Percentiles rank a stretch among this genome's conserved stretches.
Evolutionary conservation across 2,888 invertebrate species (phyloP).

Genomic region (Watsonalla binaria): DNA sequence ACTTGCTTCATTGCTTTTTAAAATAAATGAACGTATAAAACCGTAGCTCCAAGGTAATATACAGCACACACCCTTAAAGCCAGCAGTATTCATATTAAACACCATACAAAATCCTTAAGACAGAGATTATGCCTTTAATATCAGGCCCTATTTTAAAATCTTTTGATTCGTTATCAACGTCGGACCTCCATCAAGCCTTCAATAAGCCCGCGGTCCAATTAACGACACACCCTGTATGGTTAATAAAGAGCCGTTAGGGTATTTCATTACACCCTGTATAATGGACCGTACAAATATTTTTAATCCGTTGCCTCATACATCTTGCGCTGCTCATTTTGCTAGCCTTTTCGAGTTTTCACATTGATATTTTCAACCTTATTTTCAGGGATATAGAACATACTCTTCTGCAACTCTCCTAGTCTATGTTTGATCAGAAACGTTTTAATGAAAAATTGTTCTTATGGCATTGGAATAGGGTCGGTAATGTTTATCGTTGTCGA

Average conservation of each 20-base stretch:
- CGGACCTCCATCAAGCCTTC: constrained; percentile 67
- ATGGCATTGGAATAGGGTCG: constrained; percentile 7
- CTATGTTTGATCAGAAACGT: neutral
- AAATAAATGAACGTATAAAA: too few relatives aligned
- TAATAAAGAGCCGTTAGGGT: constrained; percentile 71
- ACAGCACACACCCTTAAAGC: neutral
- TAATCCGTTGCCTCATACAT: constrained; percentile 76
- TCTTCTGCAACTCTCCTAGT: neutral
- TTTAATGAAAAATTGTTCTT: constrained; percentile 22
- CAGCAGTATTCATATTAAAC: neutral
- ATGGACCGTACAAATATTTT: constrained; percentile 78
- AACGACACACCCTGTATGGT: constrained; percentile 62
- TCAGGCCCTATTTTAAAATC: constrained; percentile 15
- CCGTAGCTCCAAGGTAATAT: neutral
- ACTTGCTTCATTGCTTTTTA: too few relatives aligned
- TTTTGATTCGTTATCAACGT: constrained; percentile 24
- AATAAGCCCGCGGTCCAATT: constrained; percentile 65
- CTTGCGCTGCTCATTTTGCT: constrained; percentile 75
- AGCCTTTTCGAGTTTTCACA: constrained; percentile 48
- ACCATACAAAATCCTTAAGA: neutral
- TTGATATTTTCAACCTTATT: constrained; percentile 24
- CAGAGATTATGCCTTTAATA: constrained; percentile 15
- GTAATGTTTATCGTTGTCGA: constrained; percentile 12
- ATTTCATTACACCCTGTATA: constrained; percentile 76
- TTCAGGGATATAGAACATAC: constrained; percentile 4